Evolutionary conservation across 2,888 invertebrate genomes (phyloP), one percentile per base, ranked within the genome.

Genomic region (Caradrina kadenii): DNA sequence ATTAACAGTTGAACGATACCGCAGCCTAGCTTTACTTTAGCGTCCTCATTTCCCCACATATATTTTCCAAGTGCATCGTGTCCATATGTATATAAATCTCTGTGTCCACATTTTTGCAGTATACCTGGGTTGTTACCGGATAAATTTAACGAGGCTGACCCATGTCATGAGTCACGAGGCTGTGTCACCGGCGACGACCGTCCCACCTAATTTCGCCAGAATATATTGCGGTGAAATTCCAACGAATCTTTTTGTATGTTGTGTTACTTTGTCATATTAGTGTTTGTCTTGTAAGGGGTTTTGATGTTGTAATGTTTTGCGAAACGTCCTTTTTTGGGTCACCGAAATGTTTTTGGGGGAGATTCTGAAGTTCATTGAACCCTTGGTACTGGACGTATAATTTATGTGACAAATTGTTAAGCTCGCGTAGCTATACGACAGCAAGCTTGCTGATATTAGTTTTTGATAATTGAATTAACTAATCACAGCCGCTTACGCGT

Each of bases 91-190:
- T 65, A 83, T 81, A 75, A 66, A 77, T 78, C 63, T 26, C 55
- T 22, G 55, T 74, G 63, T 75, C 69, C 69, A 70, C 77, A 73
- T 79, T 73, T 68, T 79, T 71, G 75, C 75, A 80, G 49, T 55
- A 35, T 79, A 82, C 77, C 83, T 82, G 71, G 74, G 77, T 85
- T 86, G 86, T 76, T 80, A 84, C 82, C 68, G 86, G 87, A 86
- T 86, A 84, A 87, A 87, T 88, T 89, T 91, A 92, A 92, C 91
- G 90, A 92, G 90, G 84, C 73, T 86, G 90, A 91, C 92, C 91
- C 92, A 87, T 87, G 91, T 92, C 92, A 91, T 79, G 62, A 66
- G 84, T 78, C 83, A 80, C 81, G 80, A 81, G 83, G 81, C 82
- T 80, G 83, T 86, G 88, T 87, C 87, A 81, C 85, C 83, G 85